Evolutionary conservation across 2,888 invertebrate genomes (phyloP), one percentile per base, ranked within the genome.

Genomic region (Andrena bucephala): DNA sequence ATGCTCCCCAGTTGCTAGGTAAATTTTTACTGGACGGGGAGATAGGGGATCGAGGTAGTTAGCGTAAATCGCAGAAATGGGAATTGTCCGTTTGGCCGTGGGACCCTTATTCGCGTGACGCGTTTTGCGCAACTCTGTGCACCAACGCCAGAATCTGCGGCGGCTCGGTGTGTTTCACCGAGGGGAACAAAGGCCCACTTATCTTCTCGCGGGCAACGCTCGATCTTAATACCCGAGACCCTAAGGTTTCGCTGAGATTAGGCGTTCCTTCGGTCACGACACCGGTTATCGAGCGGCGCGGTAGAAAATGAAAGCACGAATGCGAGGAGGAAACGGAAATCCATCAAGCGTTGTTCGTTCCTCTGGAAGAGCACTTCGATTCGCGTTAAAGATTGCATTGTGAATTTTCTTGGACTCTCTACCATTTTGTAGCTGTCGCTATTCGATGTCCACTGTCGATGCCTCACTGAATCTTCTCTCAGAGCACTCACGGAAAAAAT

Each of bases 181-280:
- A 10, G 77, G 66, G 60, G 77, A 80, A 80, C 80, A 77, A 80
- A 80, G 66, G 80, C 80, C 71, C 77, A 77, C 80, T 80, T 80
- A 80, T 80, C 80, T 80, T 70, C 71, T 60, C 66, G 77, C 66
- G 71, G 42, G 66, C 70, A 66, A 60, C 63, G 68, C 73, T 73
- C 81, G 73, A 81, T 79, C 79, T 81, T 79, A 79, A 73, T 73
- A 73, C 78, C 36, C 77, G 68, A 33, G 79, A 79, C 68, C 69
- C 65, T 59, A 60, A 73, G 59, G 79, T 79, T 81, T 73, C 73
- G 68, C 68, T 31, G 59, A 70, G 79, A 79, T 79, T 79, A 78
- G 81, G 73, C 27, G 66, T 78, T 73, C 69, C 68, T 10, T 52
- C 50, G 78, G 78, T 78, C 77, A 78, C 77, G 80, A 77, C 52